Percentiles rank a stretch among this genome's conserved stretches.
Conservation (phyloP, 2,113 vertebrate species). For the Corynorhinus townsendii region DNA sequence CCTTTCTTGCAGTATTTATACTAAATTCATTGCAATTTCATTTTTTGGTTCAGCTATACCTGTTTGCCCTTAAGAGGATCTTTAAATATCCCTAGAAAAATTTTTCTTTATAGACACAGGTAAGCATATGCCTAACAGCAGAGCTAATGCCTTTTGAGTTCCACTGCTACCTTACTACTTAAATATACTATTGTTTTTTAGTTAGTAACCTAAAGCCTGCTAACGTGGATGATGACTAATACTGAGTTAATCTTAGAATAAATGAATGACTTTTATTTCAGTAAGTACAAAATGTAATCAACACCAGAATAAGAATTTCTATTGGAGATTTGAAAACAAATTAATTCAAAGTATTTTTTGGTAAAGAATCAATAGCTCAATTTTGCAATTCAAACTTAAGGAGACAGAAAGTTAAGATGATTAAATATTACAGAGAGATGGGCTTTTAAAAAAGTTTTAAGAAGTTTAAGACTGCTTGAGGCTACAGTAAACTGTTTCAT, state of each 20-base stretch:
- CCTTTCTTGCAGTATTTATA: neutral
- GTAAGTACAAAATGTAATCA: conserved; percentile 23
- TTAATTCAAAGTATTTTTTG: neutral
- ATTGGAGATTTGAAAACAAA: conserved; percentile 22
- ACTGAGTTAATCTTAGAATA: neutral
- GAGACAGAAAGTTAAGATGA: conserved; percentile 25
- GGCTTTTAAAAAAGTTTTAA: conserved; percentile 3
- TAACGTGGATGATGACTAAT: neutral
- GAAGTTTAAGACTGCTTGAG: neutral
- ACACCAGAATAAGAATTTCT: neutral
- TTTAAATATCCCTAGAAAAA: conserved; percentile 11
- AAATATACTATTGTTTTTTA: neutral
- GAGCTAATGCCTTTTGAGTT: neutral
- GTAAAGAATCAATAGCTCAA: conserved; percentile 5
- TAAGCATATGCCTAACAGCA: neutral
- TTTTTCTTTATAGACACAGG: neutral
- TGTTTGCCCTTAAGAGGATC: neutral
- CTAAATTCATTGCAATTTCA: conserved; percentile 20
- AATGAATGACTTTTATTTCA: conserved; percentile 11
- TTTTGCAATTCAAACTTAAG: neutral
- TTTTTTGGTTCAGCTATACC: conserved; percentile 14
- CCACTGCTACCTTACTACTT: neutral
- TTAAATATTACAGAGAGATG: neutral
- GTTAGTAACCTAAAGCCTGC: neutral
- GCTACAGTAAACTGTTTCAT: neutral